Percentiles rank a stretch among this genome's conserved stretches.
Conservation (phyloP, 2,113 vertebrate species). For the Nyctibius bracteatus region DNA sequence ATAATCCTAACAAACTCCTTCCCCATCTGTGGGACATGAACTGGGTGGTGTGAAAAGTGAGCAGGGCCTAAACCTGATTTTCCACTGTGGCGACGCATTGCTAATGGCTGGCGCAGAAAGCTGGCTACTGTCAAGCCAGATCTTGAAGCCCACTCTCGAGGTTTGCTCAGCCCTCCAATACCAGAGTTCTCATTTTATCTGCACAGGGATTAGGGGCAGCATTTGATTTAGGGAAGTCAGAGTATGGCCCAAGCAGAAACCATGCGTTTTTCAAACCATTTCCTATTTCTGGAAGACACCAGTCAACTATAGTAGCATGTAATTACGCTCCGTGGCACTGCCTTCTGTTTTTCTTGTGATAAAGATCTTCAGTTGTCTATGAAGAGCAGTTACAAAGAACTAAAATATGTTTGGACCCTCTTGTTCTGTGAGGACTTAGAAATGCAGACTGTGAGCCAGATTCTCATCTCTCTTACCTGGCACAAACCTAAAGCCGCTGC, state of each 20-base stretch:
- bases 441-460: not conserved
- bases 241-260: not conserved
- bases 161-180: not conserved
- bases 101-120: not conserved
- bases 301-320: slow-evolving; percentile 31
- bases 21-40: not conserved
- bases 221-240: not conserved
- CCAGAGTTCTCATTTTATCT: not conserved
- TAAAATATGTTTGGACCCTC: not conserved
- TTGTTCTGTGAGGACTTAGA: slow-evolving; percentile 33
- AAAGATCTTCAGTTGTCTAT: slow-evolving; percentile 42
- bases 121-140: not conserved
- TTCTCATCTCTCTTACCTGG: slow-evolving; percentile 39
- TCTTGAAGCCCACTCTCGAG: not conserved
- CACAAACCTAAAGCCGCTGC: not conserved
- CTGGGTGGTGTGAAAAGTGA: not conserved
- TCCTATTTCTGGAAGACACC: slow-evolving; percentile 18
- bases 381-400: slow-evolving; percentile 41
- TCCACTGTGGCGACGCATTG: not conserved
- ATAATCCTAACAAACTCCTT: not conserved
- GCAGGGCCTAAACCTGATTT: not conserved
- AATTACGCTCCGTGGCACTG: slow-evolving; percentile 40
- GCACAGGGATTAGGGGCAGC: not conserved
- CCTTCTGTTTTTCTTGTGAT: slow-evolving; percentile 44
- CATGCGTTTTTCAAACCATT: not conserved